Base-by-base conservation (phyloP, 2,888 invertebrate genomes). In the Galeopsomyia nigrocyanea region DNA sequence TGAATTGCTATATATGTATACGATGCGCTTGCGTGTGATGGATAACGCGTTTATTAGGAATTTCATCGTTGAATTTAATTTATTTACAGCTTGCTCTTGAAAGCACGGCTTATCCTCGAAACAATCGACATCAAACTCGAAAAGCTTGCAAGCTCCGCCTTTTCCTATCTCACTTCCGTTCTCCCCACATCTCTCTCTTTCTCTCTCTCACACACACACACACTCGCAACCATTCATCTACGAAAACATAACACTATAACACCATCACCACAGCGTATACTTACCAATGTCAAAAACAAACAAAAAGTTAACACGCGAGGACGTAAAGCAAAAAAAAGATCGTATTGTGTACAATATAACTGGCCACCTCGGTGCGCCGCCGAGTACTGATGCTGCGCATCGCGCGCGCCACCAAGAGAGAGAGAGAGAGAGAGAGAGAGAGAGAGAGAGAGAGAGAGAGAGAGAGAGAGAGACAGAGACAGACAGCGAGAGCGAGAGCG, bases 301-400 rank as follows among this genome's bases (percentile, higher is more conserved):
- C 19, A 26, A 7, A 21, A 26, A 0, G 22, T 39, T 39, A 10
- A 16, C 17, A 21, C 26, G 17, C 26, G 0, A n/a, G 9, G 47
- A 10, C n/a, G n/a, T n/a, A n/a, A n/a, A n/a, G n/a, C 31, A 9
- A 39, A 39, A 39, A 39, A 39, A 39, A 39, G 39, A 39, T 26
- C 26, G 26, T 26, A 39, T 39, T 39, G 39, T 39, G 7, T 39
- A 10, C 7, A 39, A n/a, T 10, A 10, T 39, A 39, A 39, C 39
- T 39, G 39, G 39, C 39, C 39, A 39, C 7, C 39, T 39, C 39
- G 39, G 39, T 39, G 39, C 55, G 47, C 22, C 21, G 16, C 31
- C 26, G 9, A 58, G 55, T 53, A 61, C 61, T 68, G 47, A 46
- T 55, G 9, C 47, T 47, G 51, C 51, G n/a, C 55, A 61, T 60